Evolutionary conservation across 2,797 vertebrate species (phyloP).

Genomic region (Lindbergichthys nudifrons): DNA sequence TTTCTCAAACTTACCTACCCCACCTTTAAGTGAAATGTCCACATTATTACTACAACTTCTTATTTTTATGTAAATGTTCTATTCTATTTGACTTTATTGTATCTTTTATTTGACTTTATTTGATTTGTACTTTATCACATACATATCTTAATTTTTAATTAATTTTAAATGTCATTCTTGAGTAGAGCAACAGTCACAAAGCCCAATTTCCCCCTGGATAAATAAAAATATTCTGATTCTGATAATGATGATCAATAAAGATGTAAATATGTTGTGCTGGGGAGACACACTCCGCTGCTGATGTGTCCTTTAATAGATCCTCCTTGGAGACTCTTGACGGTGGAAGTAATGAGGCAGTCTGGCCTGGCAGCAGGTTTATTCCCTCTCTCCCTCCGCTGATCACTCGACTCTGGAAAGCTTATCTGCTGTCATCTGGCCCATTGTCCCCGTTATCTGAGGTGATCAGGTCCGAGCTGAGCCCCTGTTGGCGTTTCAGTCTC

Average conservation of each 20-base stretch:
- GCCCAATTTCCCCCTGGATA: too few relatives aligned
- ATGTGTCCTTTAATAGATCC: conserved; percentile 8
- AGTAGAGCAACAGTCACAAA: too few relatives aligned
- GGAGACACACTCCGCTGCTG: conserved; percentile 11
- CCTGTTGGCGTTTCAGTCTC: conserved; percentile 46
- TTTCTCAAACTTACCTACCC: too few relatives aligned
- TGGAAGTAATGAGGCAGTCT: conserved; percentile 28
- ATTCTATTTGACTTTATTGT: too few relatives aligned
- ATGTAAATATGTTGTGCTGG: background rate
- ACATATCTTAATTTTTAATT: too few relatives aligned
- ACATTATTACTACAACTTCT: too few relatives aligned
- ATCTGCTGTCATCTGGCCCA: conserved; percentile 80
- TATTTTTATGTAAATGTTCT: too few relatives aligned
- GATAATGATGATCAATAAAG: background rate
- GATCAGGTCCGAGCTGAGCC: conserved; percentile 68
- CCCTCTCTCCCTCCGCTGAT: conserved; percentile 35
- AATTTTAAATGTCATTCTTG: too few relatives aligned
- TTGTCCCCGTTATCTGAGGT: conserved; percentile 77
- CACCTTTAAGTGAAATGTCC: too few relatives aligned
- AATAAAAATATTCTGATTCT: too few relatives aligned
- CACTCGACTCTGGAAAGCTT: conserved; percentile 69
- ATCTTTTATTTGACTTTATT: too few relatives aligned
- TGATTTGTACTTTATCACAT: too few relatives aligned
- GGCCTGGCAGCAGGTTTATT: conserved; percentile 55
- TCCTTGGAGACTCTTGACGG: conserved; percentile 2